Percentiles rank a stretch among this genome's conserved stretches.
Evolutionary conservation across 2,113 vertebrate genomes (phyloP).

Genomic region (Mirounga angustirostris): DNA sequence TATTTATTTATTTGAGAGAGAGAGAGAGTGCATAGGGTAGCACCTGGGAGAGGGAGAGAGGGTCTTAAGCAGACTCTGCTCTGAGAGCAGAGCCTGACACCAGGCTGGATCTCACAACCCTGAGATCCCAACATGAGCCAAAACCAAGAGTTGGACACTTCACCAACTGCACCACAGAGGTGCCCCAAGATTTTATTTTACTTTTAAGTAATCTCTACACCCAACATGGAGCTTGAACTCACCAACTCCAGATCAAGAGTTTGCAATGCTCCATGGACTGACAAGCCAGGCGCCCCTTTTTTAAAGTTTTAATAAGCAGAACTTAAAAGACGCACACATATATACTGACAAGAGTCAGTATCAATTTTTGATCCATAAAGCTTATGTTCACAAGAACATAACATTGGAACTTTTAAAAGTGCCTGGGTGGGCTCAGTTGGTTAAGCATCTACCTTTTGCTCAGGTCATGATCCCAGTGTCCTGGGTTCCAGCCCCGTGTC

Average conservation of each 20-base stretch:
- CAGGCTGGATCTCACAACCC: not conserved
- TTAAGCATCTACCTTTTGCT: not conserved
- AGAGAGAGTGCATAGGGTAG: not conserved
- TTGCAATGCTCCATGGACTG: not conserved
- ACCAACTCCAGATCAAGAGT: not conserved
- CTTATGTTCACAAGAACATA: not conserved
- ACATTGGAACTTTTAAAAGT: not conserved
- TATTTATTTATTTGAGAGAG: not conserved
- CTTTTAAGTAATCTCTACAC: not conserved
- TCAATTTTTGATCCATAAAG: conserved; percentile 10
- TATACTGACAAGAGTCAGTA: not conserved
- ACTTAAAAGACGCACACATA: not conserved
- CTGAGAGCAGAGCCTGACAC: not conserved
- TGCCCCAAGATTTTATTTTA: not conserved
- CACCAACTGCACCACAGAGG: not conserved
- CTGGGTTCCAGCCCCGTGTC: not conserved
- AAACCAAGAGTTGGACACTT: not conserved
- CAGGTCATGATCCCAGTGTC: not conserved
- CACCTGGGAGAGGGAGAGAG: not conserved
- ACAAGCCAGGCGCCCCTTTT: not conserved
- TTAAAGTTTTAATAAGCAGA: conserved; percentile 27
- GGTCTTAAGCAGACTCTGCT: not conserved
- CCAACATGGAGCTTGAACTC: not conserved
- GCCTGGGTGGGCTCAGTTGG: not conserved
- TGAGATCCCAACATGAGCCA: not conserved